Base-by-base conservation (phyloP, 2,113 vertebrate species). In the Grammomys surdaster region DNA sequence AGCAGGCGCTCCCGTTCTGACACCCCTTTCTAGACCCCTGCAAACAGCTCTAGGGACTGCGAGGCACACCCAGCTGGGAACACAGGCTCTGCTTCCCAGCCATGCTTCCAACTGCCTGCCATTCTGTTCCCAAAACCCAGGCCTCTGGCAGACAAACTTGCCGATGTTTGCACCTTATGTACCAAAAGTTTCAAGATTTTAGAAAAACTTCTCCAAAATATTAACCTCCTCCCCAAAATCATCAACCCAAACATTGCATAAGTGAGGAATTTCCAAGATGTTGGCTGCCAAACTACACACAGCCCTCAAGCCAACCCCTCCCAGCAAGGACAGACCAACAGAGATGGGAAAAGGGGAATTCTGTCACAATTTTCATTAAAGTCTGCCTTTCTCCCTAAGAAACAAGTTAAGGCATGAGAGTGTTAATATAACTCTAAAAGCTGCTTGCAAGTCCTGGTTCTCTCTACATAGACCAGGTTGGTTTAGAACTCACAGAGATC, bases 241-340 rank as follows among this genome's bases (percentile, higher is more conserved):
- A 67, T 63, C 73, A 86, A 93, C 13, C 26, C 40, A 67, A 72
- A 73, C 24, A 72, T 36, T 81, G 77, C n/a, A 20, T 91, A 93
- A 95, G 80, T 51, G 48, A 95, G 33, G 56, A 81, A 92, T 75
- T 82, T 73, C 73, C 43, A 58, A 56, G n/a, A 90, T 85, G n/a
- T n/a, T 36, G 24, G 31, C n/a, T 63, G 63, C 87, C 78, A 84
- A 94, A 76, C 87, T 82, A 88, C 33, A 28, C 63, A 56, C 8
- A 92, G 75, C 73, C 77, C 56, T 94, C 73, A 70, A 31, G 70
- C 82, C 65, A 46, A 82, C 40, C 90, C 54, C 70, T 54, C 2
- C 48, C 85, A 65, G 65, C 78, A 92, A 88, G 48, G 60, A 69
- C 40, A 88, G 69, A 60, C 65, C 94, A 11, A 13, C 69, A 54